A percentile compares a stretch with the other conserved stretches of the same genome.
Conservation (phyloP, 2,888 invertebrate species). For the Leptinotarsa rubiginosa region DNA sequence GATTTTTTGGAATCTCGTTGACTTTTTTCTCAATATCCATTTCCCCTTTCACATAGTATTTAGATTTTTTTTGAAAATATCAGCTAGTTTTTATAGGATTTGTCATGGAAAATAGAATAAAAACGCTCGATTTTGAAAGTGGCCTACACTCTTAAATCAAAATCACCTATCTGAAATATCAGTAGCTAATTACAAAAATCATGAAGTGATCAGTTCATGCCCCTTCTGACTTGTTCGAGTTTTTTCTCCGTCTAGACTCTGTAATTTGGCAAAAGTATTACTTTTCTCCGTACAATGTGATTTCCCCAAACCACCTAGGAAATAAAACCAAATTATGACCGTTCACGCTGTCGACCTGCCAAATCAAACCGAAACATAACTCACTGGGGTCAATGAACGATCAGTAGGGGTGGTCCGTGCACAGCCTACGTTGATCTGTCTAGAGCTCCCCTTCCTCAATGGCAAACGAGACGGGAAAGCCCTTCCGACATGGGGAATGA, state of each 20-base stretch:
- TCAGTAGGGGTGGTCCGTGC: slow-evolving; percentile 15
- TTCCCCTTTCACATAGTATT: no score
- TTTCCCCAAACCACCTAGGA: not conserved
- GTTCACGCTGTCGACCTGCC: not conserved
- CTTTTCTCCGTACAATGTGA: not conserved
- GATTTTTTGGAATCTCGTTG: no score
- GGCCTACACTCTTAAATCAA: no score
- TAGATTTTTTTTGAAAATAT: no score
- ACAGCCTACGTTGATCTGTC: slow-evolving; percentile 19
- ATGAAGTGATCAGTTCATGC: no score
- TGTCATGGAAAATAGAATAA: no score
- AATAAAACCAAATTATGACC: not conserved
- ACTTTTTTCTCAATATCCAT: no score
- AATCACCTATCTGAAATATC: no score
- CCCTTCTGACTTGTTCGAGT: no score
- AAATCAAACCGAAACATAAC: slow-evolving; percentile 5
- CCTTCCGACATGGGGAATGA: slow-evolving; percentile 9
- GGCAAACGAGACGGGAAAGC: slow-evolving; percentile 11
- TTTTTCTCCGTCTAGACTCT: not conserved
- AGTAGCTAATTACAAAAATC: no score
- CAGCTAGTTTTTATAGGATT: no score
- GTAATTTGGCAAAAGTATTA: not conserved
- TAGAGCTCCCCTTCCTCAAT: slow-evolving; percentile 14
- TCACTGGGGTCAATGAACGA: slow-evolving; percentile 10
- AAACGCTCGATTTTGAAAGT: no score